Base-by-base conservation (phyloP, 1,140 invertebrate genomes). In the Armadillidium nasatum region DNA sequence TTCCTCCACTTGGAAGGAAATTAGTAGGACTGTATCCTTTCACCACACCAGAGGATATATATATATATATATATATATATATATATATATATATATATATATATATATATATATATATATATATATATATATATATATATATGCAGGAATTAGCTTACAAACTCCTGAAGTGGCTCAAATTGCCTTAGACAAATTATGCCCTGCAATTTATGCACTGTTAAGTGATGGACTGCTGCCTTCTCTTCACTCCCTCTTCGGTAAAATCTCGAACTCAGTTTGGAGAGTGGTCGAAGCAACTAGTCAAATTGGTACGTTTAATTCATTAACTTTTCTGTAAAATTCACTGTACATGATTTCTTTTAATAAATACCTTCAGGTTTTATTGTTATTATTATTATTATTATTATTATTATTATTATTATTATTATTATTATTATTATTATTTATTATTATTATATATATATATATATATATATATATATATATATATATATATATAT, bases 181-280 rank as follows among this genome's bases (percentile, higher is more conserved):
- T 15, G 90, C 90, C 66, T 83, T 94, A 3, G 89, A 89, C 68
- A 82, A 82, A 54, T 85, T 93, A 9, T 95, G 93, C 83, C 93
- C 93, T 1, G 90, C 93, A n/a, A 84, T 96, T 0, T 93, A 94
- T 82, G 89, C 90, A 0, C 88, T 95, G 54, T 89, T 96, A 78
- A 90, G 90, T 77, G 92, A 95, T 84, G 93, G 93, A 1, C 86
- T 95, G 10, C 91, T 92, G 83, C 89, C 92, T 21, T 89, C 87
- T 80, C 87, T 95, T 22, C 90, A 92, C 82, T 94, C 93, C 0
- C 89, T 93, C 44, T 95, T 96, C 84, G 94, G 93, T 46, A 89
- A 91, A 43, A 91, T 94, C 45, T 88, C 90, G 72, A 94, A 95
- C 83, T 94, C 93, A 11, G 92, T 94, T 66, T 96, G 94, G 94